Conservation (phyloP, 2,888 invertebrate genomes). For the Caenorhabditis drosophilae region DNA sequence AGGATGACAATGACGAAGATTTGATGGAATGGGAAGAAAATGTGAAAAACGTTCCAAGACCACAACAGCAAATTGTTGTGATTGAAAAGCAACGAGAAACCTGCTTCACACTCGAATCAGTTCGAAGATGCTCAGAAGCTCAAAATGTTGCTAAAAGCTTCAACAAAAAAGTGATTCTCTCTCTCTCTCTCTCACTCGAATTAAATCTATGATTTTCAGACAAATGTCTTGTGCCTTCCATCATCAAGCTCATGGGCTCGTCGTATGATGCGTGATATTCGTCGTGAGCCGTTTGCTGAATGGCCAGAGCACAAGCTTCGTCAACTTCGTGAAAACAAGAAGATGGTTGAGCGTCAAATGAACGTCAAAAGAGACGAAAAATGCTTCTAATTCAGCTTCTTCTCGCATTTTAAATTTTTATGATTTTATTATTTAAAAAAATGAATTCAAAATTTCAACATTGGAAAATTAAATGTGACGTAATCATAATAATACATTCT, state of each 20-base stretch:
- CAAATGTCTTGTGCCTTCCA: conserved; percentile 38
- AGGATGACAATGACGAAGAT: conserved; percentile 27
- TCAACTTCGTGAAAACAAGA: conserved; percentile 17
- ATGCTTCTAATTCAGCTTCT: conserved; percentile 8
- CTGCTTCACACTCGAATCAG: conserved; percentile 61
- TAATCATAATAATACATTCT: conserved; percentile 30
- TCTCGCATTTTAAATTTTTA: conserved; percentile 11
- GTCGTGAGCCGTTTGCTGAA: conserved; percentile 26
- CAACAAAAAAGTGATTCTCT: too few relatives aligned
- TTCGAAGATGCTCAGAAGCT: conserved; percentile 46
- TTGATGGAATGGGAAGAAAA: conserved; percentile 1
- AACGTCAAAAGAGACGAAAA: conserved; percentile 25
- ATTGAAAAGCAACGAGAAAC: conserved; percentile 55
- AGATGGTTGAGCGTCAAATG: conserved; percentile 25
- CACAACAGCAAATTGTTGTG: conserved; percentile 47
- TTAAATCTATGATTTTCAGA: too few relatives aligned
- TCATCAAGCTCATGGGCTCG: conserved; percentile 31
- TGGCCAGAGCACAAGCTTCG: conserved; percentile 20
- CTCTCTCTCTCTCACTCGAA: too few relatives aligned
- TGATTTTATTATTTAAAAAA: not conserved
- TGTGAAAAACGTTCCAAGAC: conserved; percentile 28
- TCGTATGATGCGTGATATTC: conserved; percentile 36
- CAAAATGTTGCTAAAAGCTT: conserved; percentile 26
- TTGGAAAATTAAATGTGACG: conserved; percentile 7
- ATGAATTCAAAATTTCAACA: not conserved